These are phyloP conservation scores for Anolis sagrei DNA, from an alignment of 2,113 vertebrate species.

Conservation along the genomic window DNA sequence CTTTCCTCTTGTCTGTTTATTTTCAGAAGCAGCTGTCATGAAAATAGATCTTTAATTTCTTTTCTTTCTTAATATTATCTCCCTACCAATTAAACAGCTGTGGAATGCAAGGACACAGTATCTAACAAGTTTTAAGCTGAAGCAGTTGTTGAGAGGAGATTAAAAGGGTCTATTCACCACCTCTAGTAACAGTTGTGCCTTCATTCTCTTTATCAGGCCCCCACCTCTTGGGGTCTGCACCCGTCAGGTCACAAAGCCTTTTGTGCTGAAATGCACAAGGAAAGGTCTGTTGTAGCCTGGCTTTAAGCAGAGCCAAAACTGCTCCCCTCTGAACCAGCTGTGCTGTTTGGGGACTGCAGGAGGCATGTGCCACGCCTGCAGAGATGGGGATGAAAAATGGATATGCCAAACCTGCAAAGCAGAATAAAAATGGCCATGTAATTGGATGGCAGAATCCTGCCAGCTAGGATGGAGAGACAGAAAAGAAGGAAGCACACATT, in stretches of 20 bases:
- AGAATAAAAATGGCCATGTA: constrained; percentile 48
- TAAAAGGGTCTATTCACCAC: constrained; percentile 74
- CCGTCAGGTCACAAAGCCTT: constrained; percentile 71
- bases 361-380: constrained; percentile 39
- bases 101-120: constrained; percentile 9
- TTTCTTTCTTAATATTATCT: constrained; percentile 40
- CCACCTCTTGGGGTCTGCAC: constrained; percentile 34
- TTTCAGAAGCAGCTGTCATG: constrained; percentile 56
- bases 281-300: constrained; percentile 63
- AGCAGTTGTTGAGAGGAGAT: constrained; percentile 65
- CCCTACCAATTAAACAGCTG: constrained; percentile 72
- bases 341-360: constrained; percentile 38
- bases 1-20: constrained; percentile 26
- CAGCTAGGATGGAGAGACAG: neutral
- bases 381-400: constrained; percentile 36
- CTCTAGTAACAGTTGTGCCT: constrained; percentile 55
- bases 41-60: constrained; percentile 37
- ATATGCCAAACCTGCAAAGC: constrained; percentile 54
- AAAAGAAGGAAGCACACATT: neutral
- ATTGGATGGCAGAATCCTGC: constrained; percentile 7
- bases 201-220: constrained; percentile 43
- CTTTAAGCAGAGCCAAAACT: constrained; percentile 47
- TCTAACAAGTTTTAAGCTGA: constrained; percentile 39
- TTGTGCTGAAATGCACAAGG: constrained; percentile 74
- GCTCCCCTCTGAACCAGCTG: constrained; percentile 49